Evolutionary conservation across 2,888 invertebrate species (phyloP), one percentile per base, ranked within the genome.

Genomic region (Tachystola acroxantha): DNA sequence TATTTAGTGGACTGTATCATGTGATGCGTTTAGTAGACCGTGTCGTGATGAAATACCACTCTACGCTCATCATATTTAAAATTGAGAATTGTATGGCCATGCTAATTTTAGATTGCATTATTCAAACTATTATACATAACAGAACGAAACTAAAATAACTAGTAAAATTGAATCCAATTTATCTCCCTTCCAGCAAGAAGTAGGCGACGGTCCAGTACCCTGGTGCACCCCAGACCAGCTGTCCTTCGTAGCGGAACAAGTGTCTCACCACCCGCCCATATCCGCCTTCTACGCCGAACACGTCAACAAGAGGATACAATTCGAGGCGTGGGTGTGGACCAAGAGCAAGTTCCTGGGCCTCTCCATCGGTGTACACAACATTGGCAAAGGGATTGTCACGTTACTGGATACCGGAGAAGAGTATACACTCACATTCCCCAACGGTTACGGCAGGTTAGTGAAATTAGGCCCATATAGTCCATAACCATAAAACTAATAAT

Each of bases 221-320:
- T 97, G 97, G 95, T 96, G 96, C 53, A 90, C 90, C 6, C 91
- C 91, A 30, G 92, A 95, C 82, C 96, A 98, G 70, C 88, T 99
- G 7, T 92, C 94, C 5, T 99, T 99, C 80, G 91, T 99, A 32
- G 96, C 99, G 2, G 99, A 99, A 72, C 99, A 99, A 87, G 98
- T 99, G 7, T 99, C 98, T 6, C 99, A 99, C 88, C 99, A 99
- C 88, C 99, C 99, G 29, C 99, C 99, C 48, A 96, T 99, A 62
- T 99, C 99, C 38, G 99, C 98, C 14, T 99, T 99, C 88, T 99
- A 99, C 88, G 99, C 98, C 11, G 99, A 99, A 75, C 96, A 98
- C 82, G 93, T 91, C 51, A 92, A 93, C 65, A 97, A 96, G 67
- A 90, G 93, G 56, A 96, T 99, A 93, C 27, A 85, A 62, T 95